Percentiles rank a stretch among this genome's conserved stretches.
phyloP scores from a whole-genome alignment of 1,140 invertebrate species.

The Physella acuta region DNA sequence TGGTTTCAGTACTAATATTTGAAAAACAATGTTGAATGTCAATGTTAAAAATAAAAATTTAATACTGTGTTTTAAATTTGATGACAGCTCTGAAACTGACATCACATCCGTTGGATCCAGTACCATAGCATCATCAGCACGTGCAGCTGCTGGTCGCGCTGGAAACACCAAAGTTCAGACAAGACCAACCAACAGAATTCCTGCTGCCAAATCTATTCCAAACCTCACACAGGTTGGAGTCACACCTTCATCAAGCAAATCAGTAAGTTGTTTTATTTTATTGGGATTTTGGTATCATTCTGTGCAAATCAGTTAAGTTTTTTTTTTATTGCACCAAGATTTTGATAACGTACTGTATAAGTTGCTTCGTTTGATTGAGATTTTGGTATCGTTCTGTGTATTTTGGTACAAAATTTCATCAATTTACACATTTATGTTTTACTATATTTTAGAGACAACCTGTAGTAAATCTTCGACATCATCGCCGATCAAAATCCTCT shows the following conservation, averaged over 20 bases:
- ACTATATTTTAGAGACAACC: constrained; percentile 25
- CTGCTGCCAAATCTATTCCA: constrained; percentile 37
- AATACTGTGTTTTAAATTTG: not conserved
- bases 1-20: no score
- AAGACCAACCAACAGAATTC: constrained; percentile 18
- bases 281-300: constrained; percentile 37
- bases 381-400: no score
- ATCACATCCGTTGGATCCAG: constrained; percentile 33
- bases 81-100: constrained; percentile 43
- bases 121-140: constrained; percentile 28
- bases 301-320: no score
- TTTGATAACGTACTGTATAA: no score
- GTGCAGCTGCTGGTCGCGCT: constrained; percentile 6
- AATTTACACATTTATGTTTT: constrained; percentile 7
- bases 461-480: constrained; percentile 58
- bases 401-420: no score
- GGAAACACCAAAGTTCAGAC: constrained; percentile 17
- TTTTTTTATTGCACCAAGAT: no score
- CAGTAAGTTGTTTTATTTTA: constrained; percentile 12
- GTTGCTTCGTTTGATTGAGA: no score
- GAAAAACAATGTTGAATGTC: no score
- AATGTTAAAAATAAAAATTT: no score
- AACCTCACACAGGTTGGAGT: constrained; percentile 34
- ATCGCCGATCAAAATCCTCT: constrained; percentile 77
- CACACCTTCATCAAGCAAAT: constrained; percentile 21